Conservation (phyloP, 2,113 vertebrate genomes). For the Chloroceryle aenea region DNA sequence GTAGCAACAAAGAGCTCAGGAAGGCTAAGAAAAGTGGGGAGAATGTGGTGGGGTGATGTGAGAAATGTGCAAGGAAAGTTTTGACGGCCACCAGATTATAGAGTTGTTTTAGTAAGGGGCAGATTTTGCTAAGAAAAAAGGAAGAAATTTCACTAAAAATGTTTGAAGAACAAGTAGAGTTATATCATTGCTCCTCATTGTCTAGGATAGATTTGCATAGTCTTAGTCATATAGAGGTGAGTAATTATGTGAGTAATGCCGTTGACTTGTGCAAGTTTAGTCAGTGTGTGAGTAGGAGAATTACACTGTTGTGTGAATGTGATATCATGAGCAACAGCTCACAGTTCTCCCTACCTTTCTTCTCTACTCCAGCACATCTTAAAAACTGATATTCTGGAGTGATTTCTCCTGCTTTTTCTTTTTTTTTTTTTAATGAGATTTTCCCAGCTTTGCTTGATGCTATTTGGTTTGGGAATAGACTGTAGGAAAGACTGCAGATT, state of each 20-base stretch:
- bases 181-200: not conserved
- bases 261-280: not conserved
- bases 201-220: not conserved
- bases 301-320: not conserved
- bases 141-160: not conserved
- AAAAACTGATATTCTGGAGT: conserved; percentile 4
- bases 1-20: not conserved
- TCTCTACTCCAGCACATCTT: not conserved
- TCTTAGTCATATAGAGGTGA: not conserved
- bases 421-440: not conserved
- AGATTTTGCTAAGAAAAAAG: not conserved
- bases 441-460: not conserved
- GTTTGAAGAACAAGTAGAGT: not conserved
- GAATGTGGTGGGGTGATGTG: not conserved
- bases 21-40: not conserved
- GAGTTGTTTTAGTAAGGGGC: not conserved
- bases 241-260: conserved; percentile 3
- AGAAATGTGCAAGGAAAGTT: not conserved
- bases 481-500: not conserved
- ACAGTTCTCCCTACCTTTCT: not conserved
- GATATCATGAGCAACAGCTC: not conserved
- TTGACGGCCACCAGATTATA: not conserved
- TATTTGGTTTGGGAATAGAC: not conserved
- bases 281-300: not conserved
- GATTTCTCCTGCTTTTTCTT: not conserved